These are phyloP conservation scores for Brevipalpus yothersi DNA, from an alignment of 1,140 invertebrate genomes.

Conservation along the genomic window DNA sequence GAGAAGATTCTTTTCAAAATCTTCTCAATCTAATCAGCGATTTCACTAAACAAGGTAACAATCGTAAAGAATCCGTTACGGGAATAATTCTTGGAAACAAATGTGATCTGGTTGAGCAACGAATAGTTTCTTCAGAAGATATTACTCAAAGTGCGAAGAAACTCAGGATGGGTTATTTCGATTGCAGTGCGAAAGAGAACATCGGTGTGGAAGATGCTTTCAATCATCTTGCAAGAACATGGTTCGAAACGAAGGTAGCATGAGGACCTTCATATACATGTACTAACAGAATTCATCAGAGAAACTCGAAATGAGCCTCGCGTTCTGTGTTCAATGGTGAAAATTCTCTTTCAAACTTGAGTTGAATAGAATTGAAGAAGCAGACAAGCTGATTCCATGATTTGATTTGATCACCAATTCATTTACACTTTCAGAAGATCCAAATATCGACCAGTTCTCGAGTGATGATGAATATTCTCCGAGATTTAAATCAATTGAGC, in stretches of 20 bases:
- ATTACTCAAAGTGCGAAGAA: constrained; percentile 1
- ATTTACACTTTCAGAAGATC: too few relatives aligned
- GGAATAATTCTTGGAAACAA: constrained; percentile 8
- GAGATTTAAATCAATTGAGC: too few relatives aligned
- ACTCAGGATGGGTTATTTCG: constrained; percentile 7
- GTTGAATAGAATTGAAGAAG: too few relatives aligned
- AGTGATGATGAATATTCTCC: too few relatives aligned
- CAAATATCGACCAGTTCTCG: too few relatives aligned
- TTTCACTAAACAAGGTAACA: not conserved
- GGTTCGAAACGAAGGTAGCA: not conserved
- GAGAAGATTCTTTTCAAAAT: not conserved
- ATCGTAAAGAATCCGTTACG: not conserved
- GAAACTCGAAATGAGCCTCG: too few relatives aligned
- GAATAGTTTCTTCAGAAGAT: not conserved
- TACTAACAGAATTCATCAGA: too few relatives aligned
- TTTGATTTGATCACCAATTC: too few relatives aligned
- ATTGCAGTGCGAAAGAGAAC: not conserved
- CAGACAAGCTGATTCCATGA: too few relatives aligned
- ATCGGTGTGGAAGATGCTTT: constrained; percentile 4
- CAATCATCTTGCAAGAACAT: constrained; percentile 1
- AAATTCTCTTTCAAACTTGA: too few relatives aligned
- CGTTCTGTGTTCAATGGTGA: too few relatives aligned
- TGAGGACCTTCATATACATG: too few relatives aligned
- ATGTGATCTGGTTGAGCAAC: constrained; percentile 3
- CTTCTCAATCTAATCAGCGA: not conserved